These are phyloP conservation scores for Jordanella pulchra DNA, from an alignment of 2,797 vertebrate genomes.

Conservation along the genomic window DNA sequence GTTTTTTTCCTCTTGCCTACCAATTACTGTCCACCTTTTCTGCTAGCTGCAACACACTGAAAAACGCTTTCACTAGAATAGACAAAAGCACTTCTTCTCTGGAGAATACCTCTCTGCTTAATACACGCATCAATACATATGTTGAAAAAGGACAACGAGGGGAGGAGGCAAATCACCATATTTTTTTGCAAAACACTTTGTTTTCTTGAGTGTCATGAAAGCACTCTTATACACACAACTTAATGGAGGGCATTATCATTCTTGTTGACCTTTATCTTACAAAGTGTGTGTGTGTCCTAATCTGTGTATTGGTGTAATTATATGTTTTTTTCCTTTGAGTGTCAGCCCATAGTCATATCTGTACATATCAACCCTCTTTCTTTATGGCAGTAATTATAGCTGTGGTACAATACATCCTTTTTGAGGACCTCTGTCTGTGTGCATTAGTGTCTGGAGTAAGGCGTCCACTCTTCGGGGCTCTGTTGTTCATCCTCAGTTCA, in stretches of 20 bases:
- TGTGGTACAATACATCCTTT: slow-evolving; percentile 32
- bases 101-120: neutral
- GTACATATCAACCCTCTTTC: slow-evolving; percentile 27
- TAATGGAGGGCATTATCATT: slow-evolving; percentile 26
- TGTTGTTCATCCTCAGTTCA: slow-evolving; percentile 51
- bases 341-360: slow-evolving; percentile 37
- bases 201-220: slow-evolving; percentile 23
- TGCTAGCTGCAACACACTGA: slow-evolving; percentile 13
- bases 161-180: slow-evolving; percentile 27
- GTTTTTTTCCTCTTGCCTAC: slow-evolving; percentile 43
- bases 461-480: slow-evolving; percentile 25
- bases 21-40: slow-evolving; percentile 46
- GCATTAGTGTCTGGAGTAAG: slow-evolving; percentile 27
- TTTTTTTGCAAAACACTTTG: slow-evolving; percentile 18
- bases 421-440: slow-evolving; percentile 36
- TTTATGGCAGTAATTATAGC: slow-evolving; percentile 58
- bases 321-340: slow-evolving; percentile 43
- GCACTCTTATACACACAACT: slow-evolving; percentile 4
- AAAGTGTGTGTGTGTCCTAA: slow-evolving; percentile 22
- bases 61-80: slow-evolving; percentile 18
- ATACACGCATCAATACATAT: slow-evolving; percentile 3
- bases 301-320: slow-evolving; percentile 48
- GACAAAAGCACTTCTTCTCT: slow-evolving; percentile 30
- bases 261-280: slow-evolving; percentile 45
- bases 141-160: slow-evolving; percentile 20